Percentiles rank a stretch among this genome's conserved stretches.
Evolutionary conservation across 1,140 invertebrate genomes (phyloP).

Genomic region (Caerostris darwini): DNA sequence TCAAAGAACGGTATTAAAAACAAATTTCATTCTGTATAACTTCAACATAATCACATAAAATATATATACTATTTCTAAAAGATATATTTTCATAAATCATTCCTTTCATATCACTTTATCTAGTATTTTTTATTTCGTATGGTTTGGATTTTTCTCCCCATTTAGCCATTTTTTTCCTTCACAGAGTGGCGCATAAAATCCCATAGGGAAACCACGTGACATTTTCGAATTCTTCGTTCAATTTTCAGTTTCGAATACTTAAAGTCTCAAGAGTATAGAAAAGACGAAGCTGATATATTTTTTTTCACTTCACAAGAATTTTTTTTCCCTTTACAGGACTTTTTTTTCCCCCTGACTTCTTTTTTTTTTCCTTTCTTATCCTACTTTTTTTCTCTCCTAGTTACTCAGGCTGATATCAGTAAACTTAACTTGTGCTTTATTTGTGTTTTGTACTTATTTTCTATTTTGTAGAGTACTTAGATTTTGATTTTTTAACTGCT

Average conservation of each 20-base stretch:
- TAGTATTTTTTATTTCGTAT: too few species aligned
- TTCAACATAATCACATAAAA: too few species aligned
- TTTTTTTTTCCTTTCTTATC: neutral
- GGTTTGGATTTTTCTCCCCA: neutral
- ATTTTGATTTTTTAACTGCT: neutral
- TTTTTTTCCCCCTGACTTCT: neutral
- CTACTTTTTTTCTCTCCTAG: neutral
- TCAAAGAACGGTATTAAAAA: too few species aligned
- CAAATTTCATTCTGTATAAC: too few species aligned
- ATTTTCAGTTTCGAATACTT: slow-evolving; percentile 7
- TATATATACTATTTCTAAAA: too few species aligned
- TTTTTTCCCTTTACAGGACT: neutral
- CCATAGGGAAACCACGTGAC: neutral
- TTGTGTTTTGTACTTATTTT: neutral
- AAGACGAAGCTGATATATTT: neutral
- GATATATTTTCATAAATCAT: too few species aligned
- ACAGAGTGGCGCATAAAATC: neutral
- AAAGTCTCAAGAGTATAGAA: neutral
- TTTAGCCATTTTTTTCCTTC: neutral
- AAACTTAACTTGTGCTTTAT: neutral
- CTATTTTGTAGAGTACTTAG: neutral
- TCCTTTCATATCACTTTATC: too few species aligned
- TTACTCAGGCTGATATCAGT: neutral
- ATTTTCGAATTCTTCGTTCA: slow-evolving; percentile 5
- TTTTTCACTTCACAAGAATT: neutral